Base-by-base conservation (phyloP, 2,797 vertebrate species). In the Nyctalus aviator region DNA sequence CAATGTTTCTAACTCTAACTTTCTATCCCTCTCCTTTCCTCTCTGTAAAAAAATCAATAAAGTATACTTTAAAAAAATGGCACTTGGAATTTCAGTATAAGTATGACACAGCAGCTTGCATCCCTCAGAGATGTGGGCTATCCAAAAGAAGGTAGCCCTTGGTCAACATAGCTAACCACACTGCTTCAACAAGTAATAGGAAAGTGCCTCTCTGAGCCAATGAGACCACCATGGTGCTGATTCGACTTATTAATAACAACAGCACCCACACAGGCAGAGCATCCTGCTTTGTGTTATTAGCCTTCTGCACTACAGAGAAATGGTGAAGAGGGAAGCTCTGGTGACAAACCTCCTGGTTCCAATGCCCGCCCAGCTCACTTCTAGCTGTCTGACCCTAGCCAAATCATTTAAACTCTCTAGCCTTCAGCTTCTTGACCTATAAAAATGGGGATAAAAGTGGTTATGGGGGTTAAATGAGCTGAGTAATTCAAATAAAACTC, bases 221-320 rank as follows among this genome's bases (percentile, higher is more conserved):
- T 0, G 14, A 32, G 68, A 12, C 6, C 6, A 2, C 59, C 23
- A 2, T 4, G 6, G 6, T 18, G 68, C 75, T 46, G 11, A 44
- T 32, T n/a, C 14, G n/a, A 2, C 32, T 23, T 17, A 55, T 32
- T 64, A 66, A 15, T 2, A 32, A 32, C 32, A 41, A 14, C 8
- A 44, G 18, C 5, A 13, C 68, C 23, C 5, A 23, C 7, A 20
- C 0, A 4, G 13, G 5, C 0, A 23, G 0, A 14, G 8, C 62
- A 32, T 11, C 8, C 0, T 20, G 13, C 41, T 69, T 11, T 5
- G 11, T 13, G 78, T 27, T 13, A 17, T 30, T 17, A 17, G 0
- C 23, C 21, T 21, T 30, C 27, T 1, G 10, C 7, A 3, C 20
- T 4, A 11, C 8, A 62, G 50, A 13, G 17, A 76, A 41, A 32